These are phyloP conservation scores for Dreissena polymorpha DNA, from an alignment of 1,140 invertebrate species.

Conservation along the genomic window DNA sequence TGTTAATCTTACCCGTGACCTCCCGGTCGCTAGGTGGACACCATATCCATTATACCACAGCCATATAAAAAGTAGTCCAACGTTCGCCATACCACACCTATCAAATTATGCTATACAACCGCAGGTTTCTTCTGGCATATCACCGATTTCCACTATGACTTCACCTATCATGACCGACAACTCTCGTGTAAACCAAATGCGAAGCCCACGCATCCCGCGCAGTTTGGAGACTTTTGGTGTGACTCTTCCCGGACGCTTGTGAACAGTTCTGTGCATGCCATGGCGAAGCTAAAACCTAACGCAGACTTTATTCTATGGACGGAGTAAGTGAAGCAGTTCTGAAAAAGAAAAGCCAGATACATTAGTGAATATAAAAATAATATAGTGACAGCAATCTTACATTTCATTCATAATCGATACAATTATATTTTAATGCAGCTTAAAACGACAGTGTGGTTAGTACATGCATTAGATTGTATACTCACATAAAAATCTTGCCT, in stretches of 20 bases:
- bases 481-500: neutral
- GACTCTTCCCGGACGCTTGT: constrained; percentile 92
- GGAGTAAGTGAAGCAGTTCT: constrained; percentile 84
- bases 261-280: constrained; percentile 89
- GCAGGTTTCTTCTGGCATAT: constrained; percentile 92
- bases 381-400: neutral
- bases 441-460: neutral
- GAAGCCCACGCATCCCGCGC: constrained; percentile 77
- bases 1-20: too few relatives aligned
- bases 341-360: neutral
- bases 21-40: too few relatives aligned
- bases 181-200: constrained; percentile 52
- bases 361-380: neutral
- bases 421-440: neutral
- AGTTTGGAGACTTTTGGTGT: constrained; percentile 91
- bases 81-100: neutral
- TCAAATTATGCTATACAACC: neutral
- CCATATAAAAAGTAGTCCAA: neutral
- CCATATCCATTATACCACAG: too few relatives aligned
- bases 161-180: constrained; percentile 81
- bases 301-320: constrained; percentile 97
- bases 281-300: constrained; percentile 88
- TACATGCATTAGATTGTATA: neutral
- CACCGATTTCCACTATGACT: constrained; percentile 92
- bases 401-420: neutral